Evolutionary conservation across 2,113 vertebrate species (phyloP).

Genomic region (Corydoras maculifer): DNA sequence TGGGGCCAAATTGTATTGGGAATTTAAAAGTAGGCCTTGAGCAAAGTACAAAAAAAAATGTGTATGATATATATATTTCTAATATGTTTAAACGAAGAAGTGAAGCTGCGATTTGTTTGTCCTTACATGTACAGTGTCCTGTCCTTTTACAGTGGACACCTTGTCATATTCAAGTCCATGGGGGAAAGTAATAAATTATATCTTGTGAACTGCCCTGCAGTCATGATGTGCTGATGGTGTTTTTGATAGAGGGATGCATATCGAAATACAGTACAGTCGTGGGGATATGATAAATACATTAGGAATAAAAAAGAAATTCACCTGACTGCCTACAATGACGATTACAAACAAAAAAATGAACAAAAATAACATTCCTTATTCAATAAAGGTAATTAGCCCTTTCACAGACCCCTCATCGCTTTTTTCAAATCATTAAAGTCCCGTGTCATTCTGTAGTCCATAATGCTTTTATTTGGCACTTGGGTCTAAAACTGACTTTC

Average conservation of each 20-base stretch:
- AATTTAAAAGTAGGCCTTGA: conserved; percentile 14
- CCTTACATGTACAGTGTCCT: conserved; percentile 63
- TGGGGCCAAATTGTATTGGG: background rate
- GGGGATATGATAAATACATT: conserved; percentile 39
- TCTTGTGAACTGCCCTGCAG: conserved; percentile 77
- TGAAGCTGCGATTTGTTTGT: conserved; percentile 27
- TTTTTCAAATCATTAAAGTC: too few species aligned
- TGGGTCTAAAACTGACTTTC: too few species aligned
- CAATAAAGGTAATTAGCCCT: conserved; percentile 6
- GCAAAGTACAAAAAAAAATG: conserved; percentile 40
- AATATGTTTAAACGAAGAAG: too few species aligned
- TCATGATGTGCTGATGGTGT: conserved; percentile 62
- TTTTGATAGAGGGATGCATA: conserved; percentile 45
- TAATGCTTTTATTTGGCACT: too few species aligned
- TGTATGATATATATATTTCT: conserved; percentile 13
- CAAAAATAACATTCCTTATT: conserved; percentile 36
- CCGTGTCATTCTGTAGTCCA: too few species aligned
- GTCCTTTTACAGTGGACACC: conserved; percentile 59
- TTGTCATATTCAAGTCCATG: conserved; percentile 69
- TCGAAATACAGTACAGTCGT: conserved; percentile 56
- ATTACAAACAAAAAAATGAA: conserved; percentile 42
- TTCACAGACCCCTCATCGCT: background rate
- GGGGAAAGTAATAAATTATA: conserved; percentile 72
- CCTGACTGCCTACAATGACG: conserved; percentile 50
- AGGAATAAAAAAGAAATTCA: conserved; percentile 36